Conservation (phyloP, 1,140 invertebrate species). For the Homarus americanus region DNA sequence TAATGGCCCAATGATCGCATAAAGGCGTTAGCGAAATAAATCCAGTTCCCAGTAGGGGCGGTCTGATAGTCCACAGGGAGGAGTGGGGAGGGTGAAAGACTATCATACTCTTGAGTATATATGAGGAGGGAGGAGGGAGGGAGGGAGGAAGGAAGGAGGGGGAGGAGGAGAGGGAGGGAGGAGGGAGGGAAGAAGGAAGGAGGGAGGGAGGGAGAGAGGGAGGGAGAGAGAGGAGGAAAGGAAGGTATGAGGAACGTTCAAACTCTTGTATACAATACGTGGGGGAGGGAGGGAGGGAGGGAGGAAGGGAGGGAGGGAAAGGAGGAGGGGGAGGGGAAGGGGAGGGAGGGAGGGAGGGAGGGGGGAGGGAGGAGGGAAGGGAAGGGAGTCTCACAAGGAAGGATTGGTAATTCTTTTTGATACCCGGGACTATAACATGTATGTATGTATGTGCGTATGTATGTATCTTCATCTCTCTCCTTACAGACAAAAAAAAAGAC, state of each 20-base stretch:
- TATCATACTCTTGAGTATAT: neutral
- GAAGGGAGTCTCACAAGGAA: neutral
- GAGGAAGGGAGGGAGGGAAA: neutral
- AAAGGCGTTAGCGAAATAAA: slow-evolving; percentile 68
- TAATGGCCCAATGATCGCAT: slow-evolving; percentile 69
- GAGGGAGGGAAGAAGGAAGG: neutral
- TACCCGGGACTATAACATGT: no score
- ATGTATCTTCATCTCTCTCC: no score
- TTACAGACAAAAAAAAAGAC: no score
- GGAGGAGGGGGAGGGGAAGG: neutral
- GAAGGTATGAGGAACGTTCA: no score
- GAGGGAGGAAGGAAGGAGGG: neutral
- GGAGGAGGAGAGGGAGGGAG: neutral
- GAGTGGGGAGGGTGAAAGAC: neutral
- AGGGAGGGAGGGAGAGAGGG: slow-evolving; percentile 10
- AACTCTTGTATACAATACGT: no score
- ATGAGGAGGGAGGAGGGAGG: neutral
- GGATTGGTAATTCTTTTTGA: no score
- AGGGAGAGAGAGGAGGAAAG: neutral
- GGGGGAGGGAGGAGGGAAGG: neutral
- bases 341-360: neutral
- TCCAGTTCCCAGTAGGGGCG: slow-evolving; percentile 49
- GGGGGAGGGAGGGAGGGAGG: neutral
- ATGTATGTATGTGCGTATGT: no score
- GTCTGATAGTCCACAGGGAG: neutral